Conservation (phyloP, 2,888 invertebrate species). For the Drosophila quinaria region DNA sequence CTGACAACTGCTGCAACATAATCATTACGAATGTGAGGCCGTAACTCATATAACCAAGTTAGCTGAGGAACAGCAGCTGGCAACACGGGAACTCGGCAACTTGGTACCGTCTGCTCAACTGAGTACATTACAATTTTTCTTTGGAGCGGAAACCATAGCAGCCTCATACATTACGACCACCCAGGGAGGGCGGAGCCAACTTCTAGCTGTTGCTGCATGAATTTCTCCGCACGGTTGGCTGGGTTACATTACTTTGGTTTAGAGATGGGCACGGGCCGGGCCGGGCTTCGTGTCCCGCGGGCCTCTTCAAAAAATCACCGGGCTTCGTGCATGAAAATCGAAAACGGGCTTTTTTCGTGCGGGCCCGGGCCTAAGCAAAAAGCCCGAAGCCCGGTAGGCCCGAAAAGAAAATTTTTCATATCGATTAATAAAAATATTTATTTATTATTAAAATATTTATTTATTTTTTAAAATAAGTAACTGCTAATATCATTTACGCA, state of each 20-base stretch:
- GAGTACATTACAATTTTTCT: constrained; percentile 51
- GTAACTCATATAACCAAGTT: constrained; percentile 46
- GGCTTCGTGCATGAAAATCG: no score
- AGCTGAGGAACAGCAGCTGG: constrained; percentile 14
- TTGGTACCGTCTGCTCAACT: constrained; percentile 14
- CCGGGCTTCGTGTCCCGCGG: no score
- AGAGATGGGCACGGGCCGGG: no score
- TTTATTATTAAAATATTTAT: no score
- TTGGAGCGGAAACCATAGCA: constrained; percentile 45
- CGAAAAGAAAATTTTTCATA: no score
- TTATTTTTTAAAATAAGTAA: no score
- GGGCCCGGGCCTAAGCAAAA: no score
- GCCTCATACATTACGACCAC: constrained; percentile 33
- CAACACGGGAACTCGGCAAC: background rate
- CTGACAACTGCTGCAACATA: constrained; percentile 55
- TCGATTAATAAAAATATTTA: no score
- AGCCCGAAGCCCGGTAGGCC: no score
- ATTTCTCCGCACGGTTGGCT: constrained; percentile 18
- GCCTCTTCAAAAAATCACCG: no score
- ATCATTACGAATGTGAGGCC: constrained; percentile 68
- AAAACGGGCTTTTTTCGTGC: no score
- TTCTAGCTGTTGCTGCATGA: constrained; percentile 15
- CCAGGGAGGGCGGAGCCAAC: background rate
- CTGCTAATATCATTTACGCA: no score
- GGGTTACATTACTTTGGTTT: constrained; percentile 28